Evolutionary conservation across 2,888 invertebrate genomes (phyloP).

Genomic region (Sthenelais limicola): DNA sequence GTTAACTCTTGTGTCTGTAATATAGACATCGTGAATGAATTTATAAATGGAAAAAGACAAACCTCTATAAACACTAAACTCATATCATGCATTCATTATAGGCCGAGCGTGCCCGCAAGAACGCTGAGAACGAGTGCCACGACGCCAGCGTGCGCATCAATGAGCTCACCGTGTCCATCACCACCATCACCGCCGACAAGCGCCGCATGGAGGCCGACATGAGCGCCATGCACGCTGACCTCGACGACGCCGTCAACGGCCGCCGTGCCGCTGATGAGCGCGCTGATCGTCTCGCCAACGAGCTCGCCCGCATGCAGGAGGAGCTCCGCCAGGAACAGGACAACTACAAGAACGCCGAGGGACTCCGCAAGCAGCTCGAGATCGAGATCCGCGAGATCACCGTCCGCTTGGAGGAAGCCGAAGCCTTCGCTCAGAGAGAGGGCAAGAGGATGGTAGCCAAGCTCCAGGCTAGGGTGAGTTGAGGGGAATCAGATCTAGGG

Average conservation of each 20-base stretch:
- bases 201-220: slow-evolving; percentile 96
- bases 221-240: slow-evolving; percentile 90
- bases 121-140: slow-evolving; percentile 79
- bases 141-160: slow-evolving; percentile 93
- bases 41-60: too few species aligned
- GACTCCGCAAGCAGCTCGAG: slow-evolving; percentile 72
- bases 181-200: slow-evolving; percentile 93
- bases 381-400: slow-evolving; percentile 72
- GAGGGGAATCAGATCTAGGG: too few species aligned
- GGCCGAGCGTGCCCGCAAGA: slow-evolving; percentile 72
- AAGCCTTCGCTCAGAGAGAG: slow-evolving; percentile 71
- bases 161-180: slow-evolving; percentile 94
- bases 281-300: slow-evolving; percentile 51
- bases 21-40: too few species aligned
- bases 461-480: slow-evolving; percentile 69
- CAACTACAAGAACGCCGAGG: slow-evolving; percentile 73
- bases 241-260: slow-evolving; percentile 86
- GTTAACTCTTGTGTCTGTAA: too few species aligned
- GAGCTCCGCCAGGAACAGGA: slow-evolving; percentile 72
- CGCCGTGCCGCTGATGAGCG: slow-evolving; percentile 59
- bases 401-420: slow-evolving; percentile 71
- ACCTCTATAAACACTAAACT: too few species aligned
- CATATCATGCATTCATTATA: slow-evolving; percentile 45
- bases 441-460: slow-evolving; percentile 72
- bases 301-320: slow-evolving; percentile 68